Evolutionary conservation across 2,797 vertebrate species (phyloP).

Genomic region (Sebastolobus alascanus): DNA sequence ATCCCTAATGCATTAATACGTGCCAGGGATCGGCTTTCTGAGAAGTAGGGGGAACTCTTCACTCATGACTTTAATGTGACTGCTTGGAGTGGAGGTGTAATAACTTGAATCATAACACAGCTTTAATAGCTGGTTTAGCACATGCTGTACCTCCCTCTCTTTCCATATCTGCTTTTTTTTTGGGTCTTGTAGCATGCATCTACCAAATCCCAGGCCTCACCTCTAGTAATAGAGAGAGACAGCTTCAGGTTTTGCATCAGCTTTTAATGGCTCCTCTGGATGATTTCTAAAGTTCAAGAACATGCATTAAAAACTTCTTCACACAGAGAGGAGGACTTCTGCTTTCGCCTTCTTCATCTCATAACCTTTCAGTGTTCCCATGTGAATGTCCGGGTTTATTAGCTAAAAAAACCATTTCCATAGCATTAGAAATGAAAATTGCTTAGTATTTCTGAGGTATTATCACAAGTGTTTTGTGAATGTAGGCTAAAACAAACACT

Average conservation of each 20-base stretch:
- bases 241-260: conserved; percentile 24
- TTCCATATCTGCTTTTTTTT: neutral
- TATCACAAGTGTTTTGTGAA: conserved; percentile 26
- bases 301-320: conserved; percentile 12
- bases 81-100: neutral
- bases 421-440: conserved; percentile 3
- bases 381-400: conserved; percentile 25
- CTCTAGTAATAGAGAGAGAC: conserved; percentile 1
- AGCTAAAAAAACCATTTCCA: neutral
- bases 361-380: conserved; percentile 11
- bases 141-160: neutral
- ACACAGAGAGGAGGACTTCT: conserved; percentile 17
- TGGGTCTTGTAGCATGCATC: neutral
- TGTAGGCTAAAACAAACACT: conserved; percentile 17
- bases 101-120: conserved; percentile 29
- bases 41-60: neutral
- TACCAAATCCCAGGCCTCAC: neutral
- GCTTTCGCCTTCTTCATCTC: conserved; percentile 1
- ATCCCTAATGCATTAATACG: neutral
- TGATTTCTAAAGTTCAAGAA: conserved; percentile 15
- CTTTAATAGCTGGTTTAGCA: conserved; percentile 6
- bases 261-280: conserved; percentile 26
- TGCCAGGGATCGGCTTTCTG: neutral
- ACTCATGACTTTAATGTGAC: conserved; percentile 2
- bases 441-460: conserved; percentile 12